Evolutionary conservation across 2,888 invertebrate genomes (phyloP), one percentile per base, ranked within the genome.

Genomic region (Stramonita haemastoma): DNA sequence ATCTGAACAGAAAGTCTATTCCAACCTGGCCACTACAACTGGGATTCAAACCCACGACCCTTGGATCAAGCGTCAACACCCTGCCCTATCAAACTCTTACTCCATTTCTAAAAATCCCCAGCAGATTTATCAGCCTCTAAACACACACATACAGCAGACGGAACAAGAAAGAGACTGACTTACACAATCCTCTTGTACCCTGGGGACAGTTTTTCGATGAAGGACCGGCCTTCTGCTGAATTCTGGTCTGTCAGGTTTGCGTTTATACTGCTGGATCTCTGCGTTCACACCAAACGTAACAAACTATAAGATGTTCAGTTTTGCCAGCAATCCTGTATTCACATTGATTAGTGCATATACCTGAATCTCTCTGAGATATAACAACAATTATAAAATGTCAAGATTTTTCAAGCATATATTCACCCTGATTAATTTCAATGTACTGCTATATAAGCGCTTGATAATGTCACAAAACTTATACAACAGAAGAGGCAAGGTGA

Each of bases 121-220:
- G 13, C 66, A 22, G 5, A 66, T 66, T 66, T 66, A 2, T 17
- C 26, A 26, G 4, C 13, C 66, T 66, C 26, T 13, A 66, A 60
- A 17, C 17, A 66, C 66, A 13, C 19, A 17, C 17, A 66, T 26
- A 66, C 19, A 66, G 26, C 2, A 66, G 66, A 17, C 1, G 13
- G 19, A 66, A 66, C 66, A 66, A 66, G 19, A 66, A 66, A 66
- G 1, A 26, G 66, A 66, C 19, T 17, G 1, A 79, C 94, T 93
- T 92, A 94, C 95, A 94, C 89, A 77, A 94, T 90, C 89, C 92
- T 91, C 90, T 94, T 94, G 26, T 88, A 89, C 0, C 89, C 56
- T 26, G 94, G 93, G 32, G 94, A 92, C 70, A 94, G 57, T 87
- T 91, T 92, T 88, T 95, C 94, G n/a, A 95, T 90, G 87, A 93